These are phyloP conservation scores for Mastigias papua DNA, from an alignment of 30 jellyfish, hydroid and myxozoan genomes.

Conservation along the genomic window DNA sequence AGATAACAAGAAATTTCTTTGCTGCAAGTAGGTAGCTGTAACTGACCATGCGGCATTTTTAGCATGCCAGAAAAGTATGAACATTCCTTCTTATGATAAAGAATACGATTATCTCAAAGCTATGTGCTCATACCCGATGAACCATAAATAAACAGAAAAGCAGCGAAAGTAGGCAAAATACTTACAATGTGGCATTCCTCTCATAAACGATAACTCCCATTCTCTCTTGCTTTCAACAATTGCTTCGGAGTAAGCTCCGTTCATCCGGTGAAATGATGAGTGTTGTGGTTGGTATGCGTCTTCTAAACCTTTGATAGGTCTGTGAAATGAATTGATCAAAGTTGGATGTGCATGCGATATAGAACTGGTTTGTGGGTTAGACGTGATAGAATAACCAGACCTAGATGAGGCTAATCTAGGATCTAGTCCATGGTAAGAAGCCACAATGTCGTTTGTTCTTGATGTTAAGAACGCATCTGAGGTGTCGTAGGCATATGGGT, in stretches of 20 bases:
- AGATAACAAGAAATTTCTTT: too few relatives aligned
- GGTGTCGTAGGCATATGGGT: slow-evolving; percentile 54
- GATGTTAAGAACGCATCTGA: slow-evolving; percentile 47
- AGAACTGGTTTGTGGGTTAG: slow-evolving; percentile 13
- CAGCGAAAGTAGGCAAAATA: background rate
- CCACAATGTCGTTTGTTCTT: slow-evolving; percentile 37
- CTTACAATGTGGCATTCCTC: slow-evolving; percentile 64
- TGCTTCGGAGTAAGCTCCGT: slow-evolving; percentile 32
- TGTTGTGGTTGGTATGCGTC: slow-evolving; percentile 28
- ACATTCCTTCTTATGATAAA: background rate
- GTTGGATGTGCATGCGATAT: slow-evolving; percentile 11
- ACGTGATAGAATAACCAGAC: slow-evolving; percentile 26
- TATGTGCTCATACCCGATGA: background rate
- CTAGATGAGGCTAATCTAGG: slow-evolving; percentile 15
- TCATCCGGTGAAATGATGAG: slow-evolving; percentile 35
- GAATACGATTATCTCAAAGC: background rate
- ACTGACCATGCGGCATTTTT: too few relatives aligned
- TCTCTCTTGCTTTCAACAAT: slow-evolving; percentile 40
- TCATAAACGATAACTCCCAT: slow-evolving; percentile 57
- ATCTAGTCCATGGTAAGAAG: slow-evolving; percentile 39
- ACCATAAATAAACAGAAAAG: background rate
- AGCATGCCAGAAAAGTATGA: background rate
- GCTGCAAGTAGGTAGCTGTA: too few relatives aligned
- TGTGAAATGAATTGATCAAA: slow-evolving; percentile 34
- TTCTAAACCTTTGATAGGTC: slow-evolving; percentile 13